phyloP scores from a whole-genome alignment of 1,140 invertebrate species.

The Drosophila bifasciata region DNA sequence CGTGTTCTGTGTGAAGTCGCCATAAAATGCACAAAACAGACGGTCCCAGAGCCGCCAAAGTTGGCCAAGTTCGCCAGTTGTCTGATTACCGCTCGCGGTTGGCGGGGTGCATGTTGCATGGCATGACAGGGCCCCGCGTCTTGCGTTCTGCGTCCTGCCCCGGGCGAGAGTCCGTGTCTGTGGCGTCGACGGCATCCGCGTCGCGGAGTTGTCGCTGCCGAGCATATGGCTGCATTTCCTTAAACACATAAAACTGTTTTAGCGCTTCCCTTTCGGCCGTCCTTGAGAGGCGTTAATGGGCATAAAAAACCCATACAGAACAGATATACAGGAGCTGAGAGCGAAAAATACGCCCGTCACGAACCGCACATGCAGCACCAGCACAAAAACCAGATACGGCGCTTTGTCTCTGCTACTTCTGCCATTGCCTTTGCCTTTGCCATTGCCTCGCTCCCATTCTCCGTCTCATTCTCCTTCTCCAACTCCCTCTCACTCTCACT shows the following conservation, averaged over 20 bases:
- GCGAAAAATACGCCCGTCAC: constrained; percentile 60
- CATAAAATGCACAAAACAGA: constrained; percentile 58
- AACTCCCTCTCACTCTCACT: too few relatives aligned
- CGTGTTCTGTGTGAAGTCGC: neutral
- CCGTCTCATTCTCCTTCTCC: too few relatives aligned
- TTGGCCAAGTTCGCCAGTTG: constrained; percentile 64
- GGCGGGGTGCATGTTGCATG: too few relatives aligned
- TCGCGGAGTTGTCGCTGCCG: constrained; percentile 42
- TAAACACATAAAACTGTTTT: constrained; percentile 70
- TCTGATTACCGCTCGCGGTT: constrained; percentile 50
- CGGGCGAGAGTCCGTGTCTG: constrained; percentile 3
- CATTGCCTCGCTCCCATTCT: neutral
- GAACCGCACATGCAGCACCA: constrained; percentile 46
- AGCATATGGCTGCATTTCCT: constrained; percentile 60
- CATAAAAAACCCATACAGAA: constrained; percentile 44
- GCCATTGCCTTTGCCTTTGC: neutral
- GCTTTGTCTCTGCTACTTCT: neutral
- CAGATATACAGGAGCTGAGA: constrained; percentile 39
- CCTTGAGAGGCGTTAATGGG: constrained; percentile 61
- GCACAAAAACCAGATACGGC: constrained; percentile 59
- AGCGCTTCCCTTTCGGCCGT: constrained; percentile 62
- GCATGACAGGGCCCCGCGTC: neutral
- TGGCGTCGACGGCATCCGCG: neutral
- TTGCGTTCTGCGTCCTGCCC: neutral
- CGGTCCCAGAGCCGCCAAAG: constrained; percentile 52